Conservation (phyloP, 2,797 vertebrate genomes). For the Staurois parvus region DNA sequence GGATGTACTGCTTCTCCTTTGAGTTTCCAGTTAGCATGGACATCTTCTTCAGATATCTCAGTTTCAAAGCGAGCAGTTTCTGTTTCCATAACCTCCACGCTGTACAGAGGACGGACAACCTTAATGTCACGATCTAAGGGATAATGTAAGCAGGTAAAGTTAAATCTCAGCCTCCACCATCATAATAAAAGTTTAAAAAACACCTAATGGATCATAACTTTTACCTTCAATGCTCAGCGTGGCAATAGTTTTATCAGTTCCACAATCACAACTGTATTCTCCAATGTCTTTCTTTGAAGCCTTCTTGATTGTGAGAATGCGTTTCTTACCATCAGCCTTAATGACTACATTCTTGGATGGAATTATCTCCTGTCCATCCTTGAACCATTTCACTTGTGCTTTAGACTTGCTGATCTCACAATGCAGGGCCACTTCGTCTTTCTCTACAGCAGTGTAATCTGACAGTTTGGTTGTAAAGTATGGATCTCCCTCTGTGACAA, state of each 20-base stretch:
- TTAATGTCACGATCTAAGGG: slow-evolving; percentile 92
- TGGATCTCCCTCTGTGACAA: slow-evolving; percentile 89
- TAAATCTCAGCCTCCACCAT: neutral
- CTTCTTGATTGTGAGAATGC: slow-evolving; percentile 89
- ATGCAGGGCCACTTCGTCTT: slow-evolving; percentile 90
- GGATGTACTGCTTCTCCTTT: slow-evolving; percentile 89
- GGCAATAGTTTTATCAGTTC: slow-evolving; percentile 90
- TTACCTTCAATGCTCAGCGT: slow-evolving; percentile 94
- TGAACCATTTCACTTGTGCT: slow-evolving; percentile 94
- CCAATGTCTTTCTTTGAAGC: slow-evolving; percentile 91
- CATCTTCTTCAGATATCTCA: slow-evolving; percentile 92
- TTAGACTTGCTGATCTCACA: slow-evolving; percentile 94
- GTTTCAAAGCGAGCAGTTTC: slow-evolving; percentile 93
- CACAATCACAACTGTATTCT: slow-evolving; percentile 92
- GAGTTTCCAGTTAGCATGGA: slow-evolving; percentile 93
- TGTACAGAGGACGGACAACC: slow-evolving; percentile 88
- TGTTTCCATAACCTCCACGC: slow-evolving; percentile 93
- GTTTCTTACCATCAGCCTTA: slow-evolving; percentile 89
- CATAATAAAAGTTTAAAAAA: neutral
- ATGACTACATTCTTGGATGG: slow-evolving; percentile 89
- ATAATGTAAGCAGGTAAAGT: slow-evolving; percentile 4
- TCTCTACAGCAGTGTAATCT: slow-evolving; percentile 94
- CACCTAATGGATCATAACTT: neutral
- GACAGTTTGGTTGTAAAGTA: slow-evolving; percentile 96
- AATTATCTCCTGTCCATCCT: slow-evolving; percentile 89